Base-by-base conservation (phyloP, 2,888 invertebrate species). In the Adelphocoris suturalis region DNA sequence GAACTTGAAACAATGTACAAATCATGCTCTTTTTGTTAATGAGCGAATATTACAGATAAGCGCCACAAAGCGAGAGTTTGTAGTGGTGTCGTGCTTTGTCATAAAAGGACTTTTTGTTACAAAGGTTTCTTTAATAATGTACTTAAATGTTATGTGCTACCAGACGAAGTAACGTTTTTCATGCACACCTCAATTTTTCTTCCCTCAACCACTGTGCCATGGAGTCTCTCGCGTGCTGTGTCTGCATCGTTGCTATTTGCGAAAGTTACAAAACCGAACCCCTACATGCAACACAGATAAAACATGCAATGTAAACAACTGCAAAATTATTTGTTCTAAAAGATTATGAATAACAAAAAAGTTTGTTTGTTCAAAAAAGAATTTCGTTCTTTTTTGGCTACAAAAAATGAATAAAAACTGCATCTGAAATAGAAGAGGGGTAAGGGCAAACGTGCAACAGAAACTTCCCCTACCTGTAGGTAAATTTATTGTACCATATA, bases 231-330 rank as follows among this genome's bases (percentile, higher is more conserved):
- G 96, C 99, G 98, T 97, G 99, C 99, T 96, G 98, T 97, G 97
- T 99, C 99, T 95, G 99, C 99, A 96, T 99, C 99, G 96, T 97
- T 97, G 96, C 98, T 98, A 97, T 98, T 98, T 97, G 99, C 99
- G 98, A 99, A 99, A 97, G 99, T 99, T 97, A 99, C 99, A 98
- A 99, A 99, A 97, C 99, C 99, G 97, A 99, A 99, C 96, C 99
- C 99, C 99, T 99, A 98, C 97, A 97, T 97, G 97, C 97, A 97
- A 96, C 97, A 97, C 97, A 97, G 96, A 97, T 96, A 97, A 97
- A 96, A 97, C 97, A 97, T 97, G 97, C 97, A 97, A 96, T 97
- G 96, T 94, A 96, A 92, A 91, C 90, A 90, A 91, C 90, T 91
- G 90, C 90, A 91, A 88, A 68, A 88, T 90, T 91, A 90, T 90